Evolutionary conservation across 2,888 invertebrate genomes (phyloP).

Genomic region (Emesis furor): DNA sequence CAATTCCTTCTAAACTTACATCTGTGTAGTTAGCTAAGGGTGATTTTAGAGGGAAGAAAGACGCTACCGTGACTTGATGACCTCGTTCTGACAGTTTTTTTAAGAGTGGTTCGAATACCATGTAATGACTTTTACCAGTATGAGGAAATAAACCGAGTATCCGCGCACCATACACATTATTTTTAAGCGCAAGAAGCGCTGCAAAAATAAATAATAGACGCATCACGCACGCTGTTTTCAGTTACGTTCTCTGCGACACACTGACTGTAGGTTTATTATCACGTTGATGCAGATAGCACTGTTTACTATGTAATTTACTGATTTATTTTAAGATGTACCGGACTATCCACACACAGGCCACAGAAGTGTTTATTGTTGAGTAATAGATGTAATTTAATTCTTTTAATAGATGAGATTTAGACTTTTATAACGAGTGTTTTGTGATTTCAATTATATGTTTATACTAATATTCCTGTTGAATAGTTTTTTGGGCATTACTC

Average conservation of each 20-base stretch:
- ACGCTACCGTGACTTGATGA: slow-evolving; percentile 92
- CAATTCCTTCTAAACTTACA: slow-evolving; percentile 86
- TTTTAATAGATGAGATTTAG: no score
- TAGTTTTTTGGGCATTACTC: no score
- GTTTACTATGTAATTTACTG: neutral
- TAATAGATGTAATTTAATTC: neutral
- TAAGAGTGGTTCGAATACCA: slow-evolving; percentile 92
- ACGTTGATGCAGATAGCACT: neutral
- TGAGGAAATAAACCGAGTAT: slow-evolving; percentile 89
- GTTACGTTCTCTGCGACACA: neutral
- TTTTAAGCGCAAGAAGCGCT: neutral
- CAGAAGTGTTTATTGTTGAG: neutral
- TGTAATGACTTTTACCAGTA: slow-evolving; percentile 93
- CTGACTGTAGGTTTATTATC: neutral
- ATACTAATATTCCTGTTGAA: no score
- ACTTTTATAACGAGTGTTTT: no score
- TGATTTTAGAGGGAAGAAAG: slow-evolving; percentile 91
- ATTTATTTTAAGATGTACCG: neutral
- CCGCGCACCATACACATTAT: slow-evolving; percentile 61
- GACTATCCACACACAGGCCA: neutral
- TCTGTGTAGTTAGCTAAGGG: slow-evolving; percentile 88
- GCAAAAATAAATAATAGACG: slow-evolving; percentile 12
- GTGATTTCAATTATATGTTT: no score
- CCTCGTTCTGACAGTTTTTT: slow-evolving; percentile 91
- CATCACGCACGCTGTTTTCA: slow-evolving; percentile 22